A percentile compares a stretch with the other conserved stretches of the same genome.
Conservation (phyloP, 2,888 invertebrate genomes). For the Podabrus alpinus region DNA sequence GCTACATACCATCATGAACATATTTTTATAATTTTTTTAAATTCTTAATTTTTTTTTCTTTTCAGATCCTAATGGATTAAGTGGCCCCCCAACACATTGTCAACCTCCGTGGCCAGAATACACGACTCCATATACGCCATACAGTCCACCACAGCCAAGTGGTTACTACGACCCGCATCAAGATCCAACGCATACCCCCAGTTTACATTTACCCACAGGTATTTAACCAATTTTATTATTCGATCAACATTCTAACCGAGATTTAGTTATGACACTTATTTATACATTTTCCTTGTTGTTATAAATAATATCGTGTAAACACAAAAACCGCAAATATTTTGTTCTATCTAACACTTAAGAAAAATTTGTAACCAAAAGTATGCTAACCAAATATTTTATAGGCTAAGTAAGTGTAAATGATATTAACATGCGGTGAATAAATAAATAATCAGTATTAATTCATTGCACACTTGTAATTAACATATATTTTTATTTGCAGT, state of each 20-base stretch:
- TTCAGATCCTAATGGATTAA: conserved; percentile 60
- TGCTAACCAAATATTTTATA: conserved; percentile 21
- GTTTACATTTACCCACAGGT: conserved; percentile 67
- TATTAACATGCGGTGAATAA: conserved; percentile 13
- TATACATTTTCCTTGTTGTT: not conserved
- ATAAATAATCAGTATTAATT: not conserved
- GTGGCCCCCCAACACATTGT: conserved; percentile 36
- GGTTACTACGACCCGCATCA: conserved; percentile 56
- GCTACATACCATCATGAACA: not conserved
- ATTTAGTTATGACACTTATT: not conserved
- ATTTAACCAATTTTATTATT: conserved; percentile 33
- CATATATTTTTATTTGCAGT: conserved; percentile 40
- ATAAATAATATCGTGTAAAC: conserved; percentile 10
- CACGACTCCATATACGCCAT: conserved; percentile 58
- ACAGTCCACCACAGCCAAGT: conserved; percentile 59
- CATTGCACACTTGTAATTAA: not conserved
- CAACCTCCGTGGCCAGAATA: conserved; percentile 49
- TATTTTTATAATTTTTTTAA: not conserved
- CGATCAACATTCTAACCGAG: not conserved
- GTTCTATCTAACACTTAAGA: not conserved
- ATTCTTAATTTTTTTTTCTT: conserved; percentile 33
- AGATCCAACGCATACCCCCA: conserved; percentile 57
- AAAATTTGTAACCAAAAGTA: conserved; percentile 22
- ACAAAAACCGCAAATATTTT: conserved; percentile 18
- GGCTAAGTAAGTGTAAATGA: conserved; percentile 2